Evolutionary conservation across 1,140 invertebrate species (phyloP).

Genomic region (Papilio xuthus): DNA sequence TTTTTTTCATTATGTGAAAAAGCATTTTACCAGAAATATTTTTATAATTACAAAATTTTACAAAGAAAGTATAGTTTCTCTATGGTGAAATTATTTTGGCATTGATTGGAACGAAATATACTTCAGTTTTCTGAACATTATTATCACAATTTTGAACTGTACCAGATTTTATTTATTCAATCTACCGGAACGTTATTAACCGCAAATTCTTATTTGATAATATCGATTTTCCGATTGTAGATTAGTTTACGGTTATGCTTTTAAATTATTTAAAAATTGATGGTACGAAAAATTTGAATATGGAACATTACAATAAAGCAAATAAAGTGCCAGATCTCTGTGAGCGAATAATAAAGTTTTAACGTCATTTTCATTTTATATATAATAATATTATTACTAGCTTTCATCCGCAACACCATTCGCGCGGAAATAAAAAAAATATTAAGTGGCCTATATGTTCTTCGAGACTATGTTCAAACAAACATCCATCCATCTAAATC

Average conservation of each 20-base stretch:
- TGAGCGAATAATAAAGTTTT: background rate
- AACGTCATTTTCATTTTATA: background rate
- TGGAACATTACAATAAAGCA: background rate
- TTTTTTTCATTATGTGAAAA: too few species aligned
- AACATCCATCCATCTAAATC: too few species aligned
- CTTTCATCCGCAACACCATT: too few species aligned
- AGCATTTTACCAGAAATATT: too few species aligned
- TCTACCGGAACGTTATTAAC: constrained; percentile 9
- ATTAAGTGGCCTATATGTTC: too few species aligned
- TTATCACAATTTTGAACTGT: constrained; percentile 8
- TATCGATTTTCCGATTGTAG: background rate
- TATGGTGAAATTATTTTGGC: background rate
- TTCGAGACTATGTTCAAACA: too few species aligned
- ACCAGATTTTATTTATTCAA: constrained; percentile 18
- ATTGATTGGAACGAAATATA: background rate
- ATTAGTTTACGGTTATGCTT: background rate
- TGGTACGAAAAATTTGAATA: background rate
- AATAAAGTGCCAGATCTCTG: background rate
- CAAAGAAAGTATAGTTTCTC: too few species aligned
- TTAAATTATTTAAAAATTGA: background rate
- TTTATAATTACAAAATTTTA: too few species aligned
- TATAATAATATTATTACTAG: too few species aligned
- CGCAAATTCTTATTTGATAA: constrained; percentile 22
- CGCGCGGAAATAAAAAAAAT: too few species aligned
- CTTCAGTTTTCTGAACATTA: too few species aligned